These are phyloP conservation scores for Aleiodes sp. DNA, from an alignment of 1,140 invertebrate genomes.

Conservation along the genomic window DNA sequence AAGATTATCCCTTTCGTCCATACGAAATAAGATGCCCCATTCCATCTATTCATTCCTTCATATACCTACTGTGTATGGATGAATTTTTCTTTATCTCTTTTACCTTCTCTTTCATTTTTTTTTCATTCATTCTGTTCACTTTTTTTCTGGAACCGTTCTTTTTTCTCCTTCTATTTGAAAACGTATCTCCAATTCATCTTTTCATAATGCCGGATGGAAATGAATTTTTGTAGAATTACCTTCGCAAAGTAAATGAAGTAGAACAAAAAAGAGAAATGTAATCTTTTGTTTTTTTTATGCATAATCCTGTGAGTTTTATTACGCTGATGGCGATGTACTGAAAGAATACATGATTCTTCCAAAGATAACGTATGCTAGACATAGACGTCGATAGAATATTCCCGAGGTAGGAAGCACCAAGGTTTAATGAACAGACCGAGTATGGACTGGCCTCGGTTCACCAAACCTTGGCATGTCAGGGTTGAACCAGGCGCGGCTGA, in stretches of 20 bases:
- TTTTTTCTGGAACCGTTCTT: not conserved
- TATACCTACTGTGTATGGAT: not conserved
- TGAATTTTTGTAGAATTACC: not conserved
- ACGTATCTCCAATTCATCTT: not conserved
- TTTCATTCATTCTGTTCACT: not conserved
- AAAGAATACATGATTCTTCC: too few relatives aligned
- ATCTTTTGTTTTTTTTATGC: too few relatives aligned
- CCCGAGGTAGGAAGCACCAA: too few relatives aligned
- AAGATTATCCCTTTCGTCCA: slow-evolving; percentile 18
- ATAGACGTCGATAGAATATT: too few relatives aligned
- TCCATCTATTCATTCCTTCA: not conserved
- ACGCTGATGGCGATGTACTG: too few relatives aligned
- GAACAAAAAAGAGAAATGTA: too few relatives aligned
- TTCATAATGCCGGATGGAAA: not conserved
- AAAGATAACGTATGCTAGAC: too few relatives aligned
- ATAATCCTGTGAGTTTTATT: too few relatives aligned
- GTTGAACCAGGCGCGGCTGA: too few relatives aligned
- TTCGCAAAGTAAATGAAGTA: not conserved
- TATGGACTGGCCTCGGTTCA: too few relatives aligned
- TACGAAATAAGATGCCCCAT: slow-evolving; percentile 17
- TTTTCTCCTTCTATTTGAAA: not conserved
- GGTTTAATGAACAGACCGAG: too few relatives aligned
- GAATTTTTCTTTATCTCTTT: slow-evolving; percentile 15
- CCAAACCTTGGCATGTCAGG: too few relatives aligned
- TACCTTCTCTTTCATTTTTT: not conserved